phyloP scores from a whole-genome alignment of 2,888 invertebrate species.

The Noctua pronuba region DNA sequence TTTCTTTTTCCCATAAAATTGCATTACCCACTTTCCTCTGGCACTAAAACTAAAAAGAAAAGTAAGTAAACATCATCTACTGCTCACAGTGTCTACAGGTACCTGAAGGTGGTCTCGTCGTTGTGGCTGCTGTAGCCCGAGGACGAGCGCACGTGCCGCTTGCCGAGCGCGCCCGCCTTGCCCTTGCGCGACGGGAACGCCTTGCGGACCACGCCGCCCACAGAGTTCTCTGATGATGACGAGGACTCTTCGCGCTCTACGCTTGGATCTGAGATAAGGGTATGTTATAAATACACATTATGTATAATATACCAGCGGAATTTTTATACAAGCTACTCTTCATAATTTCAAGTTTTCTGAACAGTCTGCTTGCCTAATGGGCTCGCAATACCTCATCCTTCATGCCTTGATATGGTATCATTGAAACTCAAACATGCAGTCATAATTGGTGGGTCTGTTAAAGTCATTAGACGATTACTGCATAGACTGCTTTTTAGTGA shows the following conservation, averaged over 20 bases:
- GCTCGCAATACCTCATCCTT: too few relatives aligned
- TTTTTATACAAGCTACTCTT: too few relatives aligned
- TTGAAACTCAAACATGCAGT: too few relatives aligned
- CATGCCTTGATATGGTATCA: too few relatives aligned
- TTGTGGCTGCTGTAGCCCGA: constrained; percentile 96
- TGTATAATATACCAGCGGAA: too few relatives aligned
- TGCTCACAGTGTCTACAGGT: constrained; percentile 68
- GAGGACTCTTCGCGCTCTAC: constrained; percentile 94
- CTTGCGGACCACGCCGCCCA: constrained; percentile 92
- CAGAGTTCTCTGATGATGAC: constrained; percentile 94
- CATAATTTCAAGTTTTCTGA: too few relatives aligned
- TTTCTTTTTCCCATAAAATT: neutral
- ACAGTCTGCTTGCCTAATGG: too few relatives aligned
- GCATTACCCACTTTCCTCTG: constrained; percentile 12
- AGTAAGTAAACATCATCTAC: constrained; percentile 61
- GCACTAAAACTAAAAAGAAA: constrained; percentile 42
- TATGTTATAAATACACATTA: constrained; percentile 6
- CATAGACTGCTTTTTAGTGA: neutral
- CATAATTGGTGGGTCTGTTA: neutral
- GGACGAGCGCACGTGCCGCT: constrained; percentile 94
- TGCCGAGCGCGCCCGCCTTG: constrained; percentile 92
- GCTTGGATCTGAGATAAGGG: constrained; percentile 80
- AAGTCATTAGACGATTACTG: neutral
- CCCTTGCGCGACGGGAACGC: constrained; percentile 93
- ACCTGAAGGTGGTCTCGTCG: constrained; percentile 96